Evolutionary conservation across 2,797 vertebrate genomes (phyloP).

Genomic region (Anableps anableps): DNA sequence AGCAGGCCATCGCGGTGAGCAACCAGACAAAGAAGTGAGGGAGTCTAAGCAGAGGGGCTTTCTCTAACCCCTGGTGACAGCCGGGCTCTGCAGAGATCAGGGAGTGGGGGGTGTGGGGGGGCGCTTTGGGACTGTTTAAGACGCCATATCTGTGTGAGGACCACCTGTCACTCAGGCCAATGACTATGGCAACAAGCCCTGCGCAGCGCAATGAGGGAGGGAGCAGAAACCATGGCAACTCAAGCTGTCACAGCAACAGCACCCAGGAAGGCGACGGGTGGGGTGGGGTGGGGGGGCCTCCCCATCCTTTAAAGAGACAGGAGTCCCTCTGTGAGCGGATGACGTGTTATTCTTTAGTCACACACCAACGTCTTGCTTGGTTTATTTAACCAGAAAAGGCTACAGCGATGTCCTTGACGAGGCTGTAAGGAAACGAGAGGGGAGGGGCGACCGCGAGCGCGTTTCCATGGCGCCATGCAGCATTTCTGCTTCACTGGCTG

Average conservation of each 20-base stretch:
- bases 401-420: conserved; percentile 68
- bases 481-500: conserved; percentile 58
- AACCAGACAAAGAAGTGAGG: conserved; percentile 38
- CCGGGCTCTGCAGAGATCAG: conserved; percentile 29
- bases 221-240: conserved; percentile 80
- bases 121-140: conserved; percentile 62
- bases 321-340: conserved; percentile 56
- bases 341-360: conserved; percentile 72
- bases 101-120: background rate
- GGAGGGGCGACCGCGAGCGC: conserved; percentile 57
- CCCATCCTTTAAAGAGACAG: conserved; percentile 72
- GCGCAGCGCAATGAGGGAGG: conserved; percentile 72
- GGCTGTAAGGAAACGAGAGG: conserved; percentile 47
- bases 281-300: conserved; percentile 57
- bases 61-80: conserved; percentile 39
- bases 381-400: conserved; percentile 67
- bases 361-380: conserved; percentile 63
- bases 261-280: conserved; percentile 58
- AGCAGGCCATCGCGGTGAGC: conserved; percentile 18
- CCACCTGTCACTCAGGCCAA: conserved; percentile 81
- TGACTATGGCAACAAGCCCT: conserved; percentile 78
- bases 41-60: conserved; percentile 37
- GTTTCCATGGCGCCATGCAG: conserved; percentile 70
- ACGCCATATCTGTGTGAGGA: conserved; percentile 66
- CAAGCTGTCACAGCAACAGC: conserved; percentile 75